Evolutionary conservation across 1,140 invertebrate genomes (phyloP).

Genomic region (Lasioglossum albipes): DNA sequence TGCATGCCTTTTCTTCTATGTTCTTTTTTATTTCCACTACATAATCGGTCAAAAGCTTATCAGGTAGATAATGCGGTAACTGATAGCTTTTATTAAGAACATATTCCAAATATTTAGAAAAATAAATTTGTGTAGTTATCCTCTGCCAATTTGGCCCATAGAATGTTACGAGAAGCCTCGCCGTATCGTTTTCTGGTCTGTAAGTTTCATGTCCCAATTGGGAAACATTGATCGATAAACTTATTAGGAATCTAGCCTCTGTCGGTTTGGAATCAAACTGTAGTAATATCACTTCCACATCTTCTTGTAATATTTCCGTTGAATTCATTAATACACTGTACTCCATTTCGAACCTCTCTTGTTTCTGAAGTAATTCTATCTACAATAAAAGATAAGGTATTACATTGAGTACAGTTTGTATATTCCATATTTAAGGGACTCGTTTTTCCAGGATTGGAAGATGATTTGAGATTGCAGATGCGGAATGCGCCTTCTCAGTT

Average conservation of each 20-base stretch:
- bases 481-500: too few relatives aligned
- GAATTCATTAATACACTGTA: constrained; percentile 65
- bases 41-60: constrained; percentile 81
- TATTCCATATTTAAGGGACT: neutral
- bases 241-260: constrained; percentile 71
- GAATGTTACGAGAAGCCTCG: constrained; percentile 69
- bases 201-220: constrained; percentile 58
- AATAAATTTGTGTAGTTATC: constrained; percentile 63
- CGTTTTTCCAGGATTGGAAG: too few relatives aligned
- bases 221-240: constrained; percentile 70
- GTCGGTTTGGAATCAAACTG: constrained; percentile 53
- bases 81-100: constrained; percentile 59
- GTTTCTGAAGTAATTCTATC: constrained; percentile 55
- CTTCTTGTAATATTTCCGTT: constrained; percentile 57
- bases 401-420: neutral
- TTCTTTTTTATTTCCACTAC: constrained; percentile 80
- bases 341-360: constrained; percentile 62
- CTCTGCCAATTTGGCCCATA: constrained; percentile 65
- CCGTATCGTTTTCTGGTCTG: constrained; percentile 55
- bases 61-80: constrained; percentile 72
- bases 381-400: constrained; percentile 18
- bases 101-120: constrained; percentile 73
- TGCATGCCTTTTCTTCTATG: constrained; percentile 79
- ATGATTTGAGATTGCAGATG: too few relatives aligned
- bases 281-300: constrained; percentile 72